These are phyloP conservation scores for Eubucco bourcierii DNA, from an alignment of 2,113 vertebrate species.

Conservation along the genomic window DNA sequence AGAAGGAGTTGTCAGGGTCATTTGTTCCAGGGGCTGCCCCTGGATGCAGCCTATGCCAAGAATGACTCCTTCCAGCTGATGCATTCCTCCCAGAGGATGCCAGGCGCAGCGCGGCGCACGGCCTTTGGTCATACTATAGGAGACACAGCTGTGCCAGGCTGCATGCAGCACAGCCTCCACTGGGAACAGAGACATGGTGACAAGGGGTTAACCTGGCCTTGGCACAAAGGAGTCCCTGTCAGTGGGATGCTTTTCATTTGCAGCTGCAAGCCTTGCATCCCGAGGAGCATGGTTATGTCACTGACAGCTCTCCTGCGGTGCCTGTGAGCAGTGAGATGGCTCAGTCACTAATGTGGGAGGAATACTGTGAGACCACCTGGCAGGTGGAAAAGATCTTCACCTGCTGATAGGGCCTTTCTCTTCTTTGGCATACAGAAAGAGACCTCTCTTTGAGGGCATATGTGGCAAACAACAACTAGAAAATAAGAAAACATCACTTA, in stretches of 20 bases:
- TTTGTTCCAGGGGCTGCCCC: slow-evolving; percentile 49
- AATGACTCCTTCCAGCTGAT: not conserved
- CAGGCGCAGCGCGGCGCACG: not conserved
- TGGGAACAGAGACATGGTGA: slow-evolving; percentile 6
- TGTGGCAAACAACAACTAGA: not conserved
- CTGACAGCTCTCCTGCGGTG: too few relatives aligned
- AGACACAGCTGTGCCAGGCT: slow-evolving; percentile 26
- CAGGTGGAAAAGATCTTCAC: not conserved
- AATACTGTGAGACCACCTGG: not conserved
- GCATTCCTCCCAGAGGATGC: slow-evolving; percentile 39
- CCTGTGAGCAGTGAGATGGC: too few relatives aligned
- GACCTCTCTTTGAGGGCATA: not conserved
- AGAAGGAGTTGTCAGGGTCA: not conserved
- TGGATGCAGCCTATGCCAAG: slow-evolving; percentile 25
- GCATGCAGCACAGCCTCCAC: not conserved
- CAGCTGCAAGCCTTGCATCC: not conserved
- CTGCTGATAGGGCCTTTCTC: not conserved
- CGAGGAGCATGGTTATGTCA: too few relatives aligned
- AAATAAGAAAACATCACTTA: not conserved
- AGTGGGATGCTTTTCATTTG: not conserved
- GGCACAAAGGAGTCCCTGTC: not conserved
- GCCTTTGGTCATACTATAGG: slow-evolving; percentile 37
- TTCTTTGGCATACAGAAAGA: not conserved
- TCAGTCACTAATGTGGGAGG: too few relatives aligned
- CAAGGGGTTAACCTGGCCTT: not conserved